Evolutionary conservation across 2,113 vertebrate species (phyloP).

Genomic region (Psittacula cyanocephala): DNA sequence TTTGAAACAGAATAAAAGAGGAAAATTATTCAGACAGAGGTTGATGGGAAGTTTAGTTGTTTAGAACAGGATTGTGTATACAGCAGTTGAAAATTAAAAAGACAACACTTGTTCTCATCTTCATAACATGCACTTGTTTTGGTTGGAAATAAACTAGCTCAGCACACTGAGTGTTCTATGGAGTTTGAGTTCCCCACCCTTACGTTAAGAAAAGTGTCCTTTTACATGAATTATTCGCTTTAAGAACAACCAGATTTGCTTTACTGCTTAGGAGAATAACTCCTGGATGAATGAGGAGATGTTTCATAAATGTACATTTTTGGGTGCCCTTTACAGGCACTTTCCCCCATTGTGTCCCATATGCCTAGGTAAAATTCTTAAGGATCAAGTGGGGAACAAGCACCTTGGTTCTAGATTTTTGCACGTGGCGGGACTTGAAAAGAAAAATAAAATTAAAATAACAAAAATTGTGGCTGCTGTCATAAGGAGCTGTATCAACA

Average conservation of each 20-base stretch:
- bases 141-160: neutral
- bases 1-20: neutral
- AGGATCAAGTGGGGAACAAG: neutral
- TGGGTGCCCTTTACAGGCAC: neutral
- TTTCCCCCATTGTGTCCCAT: neutral
- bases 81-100: neutral
- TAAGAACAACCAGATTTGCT: neutral
- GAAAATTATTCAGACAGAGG: neutral
- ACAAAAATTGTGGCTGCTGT: neutral
- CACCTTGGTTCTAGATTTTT: neutral
- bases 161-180: neutral
- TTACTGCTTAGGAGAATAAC: neutral
- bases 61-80: neutral
- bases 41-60: neutral
- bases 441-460: neutral
- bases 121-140: neutral
- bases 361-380: neutral
- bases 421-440: neutral
- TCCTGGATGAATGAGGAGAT: neutral
- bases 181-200: neutral
- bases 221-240: neutral
- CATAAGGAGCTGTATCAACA: neutral
- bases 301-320: neutral
- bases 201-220: rapidly evolving
- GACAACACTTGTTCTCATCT: neutral